These are phyloP conservation scores for Platalea minor DNA, from an alignment of 2,797 vertebrate species.

Conservation along the genomic window DNA sequence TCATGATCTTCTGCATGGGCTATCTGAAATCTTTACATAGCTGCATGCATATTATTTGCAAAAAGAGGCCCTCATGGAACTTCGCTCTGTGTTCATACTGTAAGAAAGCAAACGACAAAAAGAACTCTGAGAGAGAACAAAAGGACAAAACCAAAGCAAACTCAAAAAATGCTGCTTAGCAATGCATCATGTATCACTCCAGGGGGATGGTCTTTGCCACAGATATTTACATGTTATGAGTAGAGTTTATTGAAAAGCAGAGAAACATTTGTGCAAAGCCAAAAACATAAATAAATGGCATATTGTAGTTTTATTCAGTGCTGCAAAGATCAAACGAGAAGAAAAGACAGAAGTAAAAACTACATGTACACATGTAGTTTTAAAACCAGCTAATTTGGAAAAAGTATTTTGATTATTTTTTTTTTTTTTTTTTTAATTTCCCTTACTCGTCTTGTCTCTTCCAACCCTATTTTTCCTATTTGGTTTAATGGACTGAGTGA, in stretches of 20 bases:
- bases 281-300: background rate
- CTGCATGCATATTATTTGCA: background rate
- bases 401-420: background rate
- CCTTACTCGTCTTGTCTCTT: background rate
- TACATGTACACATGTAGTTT: background rate
- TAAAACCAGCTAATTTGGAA: background rate
- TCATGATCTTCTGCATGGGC: background rate
- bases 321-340: background rate
- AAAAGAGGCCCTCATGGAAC: background rate
- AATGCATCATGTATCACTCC: slow-evolving; percentile 1
- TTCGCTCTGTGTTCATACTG: background rate
- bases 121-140: slow-evolving; percentile 2
- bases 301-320: background rate
- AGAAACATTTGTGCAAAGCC: background rate
- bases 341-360: background rate
- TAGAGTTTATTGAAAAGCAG: background rate
- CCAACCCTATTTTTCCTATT: background rate
- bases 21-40: background rate
- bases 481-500: background rate
- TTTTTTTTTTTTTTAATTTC: background rate
- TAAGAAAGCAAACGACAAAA: background rate
- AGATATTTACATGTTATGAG: slow-evolving; percentile 15
- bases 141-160: slow-evolving; percentile 17
- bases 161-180: slow-evolving; percentile 6
- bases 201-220: slow-evolving; percentile 7